These are phyloP conservation scores for Montipora capricornis DNA, from an alignment of 64 coral and sea anemone genomes.

Conservation along the genomic window DNA sequence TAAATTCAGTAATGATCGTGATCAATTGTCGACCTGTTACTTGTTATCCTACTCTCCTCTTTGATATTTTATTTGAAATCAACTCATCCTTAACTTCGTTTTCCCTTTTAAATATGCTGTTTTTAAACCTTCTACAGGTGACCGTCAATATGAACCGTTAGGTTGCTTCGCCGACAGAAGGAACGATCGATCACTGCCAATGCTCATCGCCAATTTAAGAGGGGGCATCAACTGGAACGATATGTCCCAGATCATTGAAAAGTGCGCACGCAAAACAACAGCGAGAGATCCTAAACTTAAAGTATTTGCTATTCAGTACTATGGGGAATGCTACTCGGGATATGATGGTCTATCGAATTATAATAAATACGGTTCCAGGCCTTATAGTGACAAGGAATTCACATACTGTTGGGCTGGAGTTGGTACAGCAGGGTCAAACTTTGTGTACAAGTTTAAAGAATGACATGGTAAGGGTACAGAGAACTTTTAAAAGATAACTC, in stretches of 20 bases:
- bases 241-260: slow-evolving; percentile 4
- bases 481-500: neutral
- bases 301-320: slow-evolving; percentile 13
- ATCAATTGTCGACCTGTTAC: too few species aligned
- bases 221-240: slow-evolving; percentile 41
- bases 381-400: neutral
- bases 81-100: too few species aligned
- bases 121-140: neutral
- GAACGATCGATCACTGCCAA: slow-evolving; percentile 16
- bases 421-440: neutral
- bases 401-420: slow-evolving; percentile 1
- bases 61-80: too few species aligned
- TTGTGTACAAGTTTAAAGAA: slow-evolving; percentile 30
- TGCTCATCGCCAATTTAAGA: slow-evolving; percentile 40
- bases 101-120: neutral
- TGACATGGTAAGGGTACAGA: neutral
- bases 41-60: too few species aligned
- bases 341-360: neutral
- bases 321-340: slow-evolving; percentile 30
- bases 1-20: too few species aligned
- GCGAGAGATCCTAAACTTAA: neutral
- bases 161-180: slow-evolving; percentile 41
- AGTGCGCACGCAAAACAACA: slow-evolving; percentile 1
- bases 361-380: neutral
- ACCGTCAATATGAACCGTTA: slow-evolving; percentile 25